Conservation (phyloP, 2,888 invertebrate genomes). For the Tethea ocularis region DNA sequence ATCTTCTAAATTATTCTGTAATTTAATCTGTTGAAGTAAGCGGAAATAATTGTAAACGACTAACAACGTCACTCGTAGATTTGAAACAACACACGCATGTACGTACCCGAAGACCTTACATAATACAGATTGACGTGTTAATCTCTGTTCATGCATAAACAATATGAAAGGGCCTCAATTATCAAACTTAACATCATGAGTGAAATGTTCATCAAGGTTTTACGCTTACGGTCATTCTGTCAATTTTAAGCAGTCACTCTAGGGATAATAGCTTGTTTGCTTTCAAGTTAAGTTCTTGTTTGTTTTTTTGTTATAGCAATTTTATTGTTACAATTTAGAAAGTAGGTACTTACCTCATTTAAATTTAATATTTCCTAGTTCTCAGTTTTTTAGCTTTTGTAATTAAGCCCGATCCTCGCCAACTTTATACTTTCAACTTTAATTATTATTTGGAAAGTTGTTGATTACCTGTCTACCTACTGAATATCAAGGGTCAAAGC, state of each 20-base stretch:
- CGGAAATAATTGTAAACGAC: neutral
- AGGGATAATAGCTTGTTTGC: neutral
- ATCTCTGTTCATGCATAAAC: conserved; percentile 60
- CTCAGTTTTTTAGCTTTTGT: too few relatives aligned
- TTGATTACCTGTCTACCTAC: too few relatives aligned
- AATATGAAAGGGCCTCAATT: conserved; percentile 47
- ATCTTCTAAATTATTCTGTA: too few relatives aligned
- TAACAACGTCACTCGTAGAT: neutral
- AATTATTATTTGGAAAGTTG: too few relatives aligned
- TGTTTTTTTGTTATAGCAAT: neutral
- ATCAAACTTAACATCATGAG: conserved; percentile 46
- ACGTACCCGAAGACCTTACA: conserved; percentile 27
- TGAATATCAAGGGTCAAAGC: too few relatives aligned
- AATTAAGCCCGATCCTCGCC: too few relatives aligned
- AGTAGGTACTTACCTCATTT: too few relatives aligned
- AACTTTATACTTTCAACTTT: too few relatives aligned
- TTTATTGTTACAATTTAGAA: too few relatives aligned
- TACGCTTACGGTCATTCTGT: neutral
- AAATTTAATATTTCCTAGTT: too few relatives aligned
- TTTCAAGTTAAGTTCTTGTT: neutral
- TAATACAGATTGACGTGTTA: conserved; percentile 58
- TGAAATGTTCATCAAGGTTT: conserved; percentile 35
- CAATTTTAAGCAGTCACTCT: neutral
- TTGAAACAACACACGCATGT: neutral
- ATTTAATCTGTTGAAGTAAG: neutral